These are phyloP conservation scores for Danio choprae DNA, from an alignment of 2,797 vertebrate species.

Conservation along the genomic window DNA sequence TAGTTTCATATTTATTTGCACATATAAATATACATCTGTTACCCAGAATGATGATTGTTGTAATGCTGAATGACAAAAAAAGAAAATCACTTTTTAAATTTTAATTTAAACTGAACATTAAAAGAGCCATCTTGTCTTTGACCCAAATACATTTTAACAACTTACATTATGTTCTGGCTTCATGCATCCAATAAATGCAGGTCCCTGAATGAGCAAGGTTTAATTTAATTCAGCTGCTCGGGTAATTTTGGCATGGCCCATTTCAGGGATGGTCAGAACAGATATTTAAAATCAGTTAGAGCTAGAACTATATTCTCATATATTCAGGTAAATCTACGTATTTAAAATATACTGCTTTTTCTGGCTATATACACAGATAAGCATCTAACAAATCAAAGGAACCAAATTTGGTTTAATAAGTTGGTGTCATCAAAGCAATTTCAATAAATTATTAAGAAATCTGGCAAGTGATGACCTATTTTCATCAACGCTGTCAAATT, in stretches of 20 bases:
- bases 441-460: not conserved
- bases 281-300: not conserved
- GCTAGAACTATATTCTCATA: not conserved
- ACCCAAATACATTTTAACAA: not conserved
- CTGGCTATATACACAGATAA: not conserved
- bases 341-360: too few relatives aligned
- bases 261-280: not conserved
- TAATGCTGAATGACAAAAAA: too few relatives aligned
- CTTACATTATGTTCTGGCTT: not conserved
- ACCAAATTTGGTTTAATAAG: not conserved
- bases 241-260: not conserved
- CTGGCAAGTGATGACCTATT: not conserved
- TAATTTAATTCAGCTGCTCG: not conserved
- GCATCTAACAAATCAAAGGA: not conserved
- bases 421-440: not conserved
- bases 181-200: not conserved
- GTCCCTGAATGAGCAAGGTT: not conserved
- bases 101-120: too few relatives aligned
- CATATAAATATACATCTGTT: too few relatives aligned
- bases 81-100: too few relatives aligned
- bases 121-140: not conserved
- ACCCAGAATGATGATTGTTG: too few relatives aligned
- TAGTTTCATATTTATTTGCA: too few relatives aligned
- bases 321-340: not conserved
- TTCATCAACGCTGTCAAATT: conserved; percentile 4